phyloP scores from a whole-genome alignment of 2,113 vertebrate genomes.

The Abramis brama region DNA sequence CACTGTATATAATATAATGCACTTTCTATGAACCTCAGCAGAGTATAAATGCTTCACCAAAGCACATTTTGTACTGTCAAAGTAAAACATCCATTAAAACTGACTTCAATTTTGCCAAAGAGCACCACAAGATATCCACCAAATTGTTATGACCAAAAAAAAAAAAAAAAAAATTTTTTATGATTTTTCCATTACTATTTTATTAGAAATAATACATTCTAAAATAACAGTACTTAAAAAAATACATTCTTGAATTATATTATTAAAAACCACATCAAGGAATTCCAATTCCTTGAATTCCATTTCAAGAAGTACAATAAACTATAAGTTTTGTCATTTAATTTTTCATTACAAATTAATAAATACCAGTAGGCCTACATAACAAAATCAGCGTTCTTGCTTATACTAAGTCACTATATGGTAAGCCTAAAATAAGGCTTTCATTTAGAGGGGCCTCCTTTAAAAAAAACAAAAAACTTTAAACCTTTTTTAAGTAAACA shows the following conservation, averaged over 20 bases:
- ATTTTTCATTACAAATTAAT: background rate
- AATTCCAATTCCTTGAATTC: background rate
- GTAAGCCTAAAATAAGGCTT: background rate
- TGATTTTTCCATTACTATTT: background rate
- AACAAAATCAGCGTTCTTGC: background rate
- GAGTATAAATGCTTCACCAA: background rate
- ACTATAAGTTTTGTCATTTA: background rate
- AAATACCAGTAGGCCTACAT: background rate
- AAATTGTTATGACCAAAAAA: background rate
- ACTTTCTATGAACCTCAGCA: no score
- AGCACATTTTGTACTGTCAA: background rate
- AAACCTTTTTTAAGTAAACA: background rate
- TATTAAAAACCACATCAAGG: background rate
- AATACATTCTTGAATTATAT: background rate
- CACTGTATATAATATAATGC: no score
- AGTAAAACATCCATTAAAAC: background rate
- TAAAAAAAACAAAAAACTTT: no score
- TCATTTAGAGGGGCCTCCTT: background rate
- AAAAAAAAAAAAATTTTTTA: no score
- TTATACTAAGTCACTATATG: background rate
- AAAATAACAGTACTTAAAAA: background rate
- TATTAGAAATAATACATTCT: background rate
- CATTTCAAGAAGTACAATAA: background rate
- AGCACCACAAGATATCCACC: background rate
- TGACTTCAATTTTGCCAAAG: background rate